Conservation (phyloP, 2,113 vertebrate genomes). For the Perca flavescens region DNA sequence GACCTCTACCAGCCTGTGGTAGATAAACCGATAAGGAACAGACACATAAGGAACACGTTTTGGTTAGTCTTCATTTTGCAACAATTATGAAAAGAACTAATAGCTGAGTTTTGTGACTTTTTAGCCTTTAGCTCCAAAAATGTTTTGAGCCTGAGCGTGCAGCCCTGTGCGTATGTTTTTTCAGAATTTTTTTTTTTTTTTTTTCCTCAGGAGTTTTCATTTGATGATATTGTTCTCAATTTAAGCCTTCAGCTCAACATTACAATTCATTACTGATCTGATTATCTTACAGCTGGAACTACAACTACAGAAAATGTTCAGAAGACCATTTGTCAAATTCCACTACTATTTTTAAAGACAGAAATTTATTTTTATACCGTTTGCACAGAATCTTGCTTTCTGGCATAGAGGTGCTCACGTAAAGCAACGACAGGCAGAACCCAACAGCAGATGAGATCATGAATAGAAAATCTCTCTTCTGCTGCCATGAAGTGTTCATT, state of each 20-base stretch:
- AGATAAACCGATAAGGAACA: constrained; percentile 13
- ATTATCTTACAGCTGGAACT: constrained; percentile 26
- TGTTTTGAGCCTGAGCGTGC: constrained; percentile 1
- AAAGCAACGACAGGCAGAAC: constrained; percentile 17
- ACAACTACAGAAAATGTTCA: constrained; percentile 2
- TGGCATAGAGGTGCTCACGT: background rate
- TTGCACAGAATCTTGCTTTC: background rate
- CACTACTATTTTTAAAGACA: background rate
- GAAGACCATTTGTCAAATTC: background rate
- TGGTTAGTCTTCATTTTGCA: constrained; percentile 49
- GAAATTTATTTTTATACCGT: background rate
- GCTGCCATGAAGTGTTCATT: constrained; percentile 1
- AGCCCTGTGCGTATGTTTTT: constrained; percentile 1
- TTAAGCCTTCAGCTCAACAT: background rate
- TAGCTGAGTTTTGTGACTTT: constrained; percentile 15
- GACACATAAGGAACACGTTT: constrained; percentile 14
- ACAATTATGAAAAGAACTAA: background rate
- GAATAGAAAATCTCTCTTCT: constrained; percentile 3
- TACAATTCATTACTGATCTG: constrained; percentile 7
- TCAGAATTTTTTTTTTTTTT: background rate
- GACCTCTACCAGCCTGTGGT: constrained; percentile 42
- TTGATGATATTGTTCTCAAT: background rate
- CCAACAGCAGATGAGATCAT: background rate
- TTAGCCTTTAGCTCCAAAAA: constrained; percentile 9
- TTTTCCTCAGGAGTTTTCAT: background rate